Evolutionary conservation across 2,888 invertebrate species (phyloP), one percentile per base, ranked within the genome.

Genomic region (Caradrina clavipalpis): DNA sequence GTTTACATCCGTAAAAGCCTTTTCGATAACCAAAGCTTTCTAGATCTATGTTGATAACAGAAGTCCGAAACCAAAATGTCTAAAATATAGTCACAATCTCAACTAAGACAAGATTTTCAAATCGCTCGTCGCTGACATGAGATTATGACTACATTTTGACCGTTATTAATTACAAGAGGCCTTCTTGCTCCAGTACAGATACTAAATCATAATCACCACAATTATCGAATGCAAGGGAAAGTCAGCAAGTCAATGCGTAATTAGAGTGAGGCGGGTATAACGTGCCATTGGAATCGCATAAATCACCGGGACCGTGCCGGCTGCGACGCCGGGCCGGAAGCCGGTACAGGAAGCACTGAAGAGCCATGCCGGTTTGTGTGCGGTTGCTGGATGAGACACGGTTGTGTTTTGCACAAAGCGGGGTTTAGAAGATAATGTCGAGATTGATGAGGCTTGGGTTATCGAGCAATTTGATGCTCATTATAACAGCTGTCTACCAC

Each of bases 251-350:
- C 86, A 78, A 78, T 63, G 69, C 58, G 75, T 75, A 82, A 88
- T 91, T 88, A 91, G 85, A 89, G 86, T 86, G 86, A 80, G 84
- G 81, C 82, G 77, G 89, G 89, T 92, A 94, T 95, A 94, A 94
- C 82, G 88, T 83, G 90, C 90, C 92, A 94, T 95, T 92, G 83
- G 84, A 92, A 92, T 91, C 90, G 89, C 93, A 95, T 95, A 95
- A 94, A 94, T 96, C 95, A 96, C 90, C 76, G 80, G 78, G 80
- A 79, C 81, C 85, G 64, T 68, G 91, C 90, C 91, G 92, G 91
- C 88, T 91, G 91, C 89, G 91, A 85, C 90, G 89, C 85, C 89
- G 83, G 86, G 88, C 93, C 94, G 95, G 95, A 95, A 94, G 91
- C 86, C 86, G 72, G 72, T 83, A 80, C 93, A 93, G 94, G 94